A percentile compares a stretch with the other conserved stretches of the same genome.
phyloP scores from a whole-genome alignment of 2,113 vertebrate species.

The Anguilla rostrata region DNA sequence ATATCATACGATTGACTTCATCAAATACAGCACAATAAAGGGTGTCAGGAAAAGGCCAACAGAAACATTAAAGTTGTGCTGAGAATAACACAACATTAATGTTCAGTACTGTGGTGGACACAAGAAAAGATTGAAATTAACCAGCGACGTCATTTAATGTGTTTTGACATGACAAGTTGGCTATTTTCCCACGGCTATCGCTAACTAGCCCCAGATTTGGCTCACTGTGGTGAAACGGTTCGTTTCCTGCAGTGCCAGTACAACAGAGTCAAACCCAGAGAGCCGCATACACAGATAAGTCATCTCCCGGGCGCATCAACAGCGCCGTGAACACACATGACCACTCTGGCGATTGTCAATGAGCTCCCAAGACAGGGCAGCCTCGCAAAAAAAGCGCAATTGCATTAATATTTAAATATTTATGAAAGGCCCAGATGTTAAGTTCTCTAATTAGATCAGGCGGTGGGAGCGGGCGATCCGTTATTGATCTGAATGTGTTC shows the following conservation, averaged over 20 bases:
- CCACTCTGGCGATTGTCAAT: constrained; percentile 35
- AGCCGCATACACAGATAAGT: background rate
- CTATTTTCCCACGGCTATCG: background rate
- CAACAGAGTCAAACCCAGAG: background rate
- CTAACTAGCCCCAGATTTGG: too few relatives aligned
- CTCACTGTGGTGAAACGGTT: background rate
- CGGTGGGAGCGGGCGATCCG: constrained; percentile 54
- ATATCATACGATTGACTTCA: background rate
- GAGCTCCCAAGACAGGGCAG: constrained; percentile 40
- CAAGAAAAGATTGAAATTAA: too few relatives aligned
- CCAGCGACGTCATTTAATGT: too few relatives aligned
- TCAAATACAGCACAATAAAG: background rate
- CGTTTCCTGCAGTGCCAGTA: background rate
- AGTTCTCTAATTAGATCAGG: constrained; percentile 73
- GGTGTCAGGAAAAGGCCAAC: background rate
- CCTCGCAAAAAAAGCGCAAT: constrained; percentile 52
- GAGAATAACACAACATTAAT: background rate
- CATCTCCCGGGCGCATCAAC: background rate
- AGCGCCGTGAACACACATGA: constrained; percentile 15
- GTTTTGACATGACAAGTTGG: background rate
- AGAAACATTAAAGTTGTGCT: background rate
- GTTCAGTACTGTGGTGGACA: too few relatives aligned
- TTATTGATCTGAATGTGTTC: constrained; percentile 59
- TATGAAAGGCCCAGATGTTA: constrained; percentile 73
- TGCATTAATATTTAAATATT: constrained; percentile 76